These are phyloP conservation scores for Stenodema calcarata DNA, from an alignment of 2,888 invertebrate genomes.

Conservation along the genomic window DNA sequence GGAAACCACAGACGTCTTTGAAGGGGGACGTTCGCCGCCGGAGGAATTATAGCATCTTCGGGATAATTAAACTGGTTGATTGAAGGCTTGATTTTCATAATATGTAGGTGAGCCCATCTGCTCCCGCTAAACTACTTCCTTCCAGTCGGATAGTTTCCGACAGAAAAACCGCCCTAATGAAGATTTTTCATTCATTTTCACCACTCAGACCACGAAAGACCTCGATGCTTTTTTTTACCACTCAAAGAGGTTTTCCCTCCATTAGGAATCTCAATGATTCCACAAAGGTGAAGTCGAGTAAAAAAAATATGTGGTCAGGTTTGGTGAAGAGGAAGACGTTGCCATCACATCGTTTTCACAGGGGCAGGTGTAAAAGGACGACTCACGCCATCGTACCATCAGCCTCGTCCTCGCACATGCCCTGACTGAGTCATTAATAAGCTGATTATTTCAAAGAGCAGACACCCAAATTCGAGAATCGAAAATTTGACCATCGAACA, in stretches of 20 bases:
- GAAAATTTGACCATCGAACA: no score
- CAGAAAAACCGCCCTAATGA: background rate
- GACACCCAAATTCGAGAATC: no score
- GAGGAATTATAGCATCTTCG: background rate
- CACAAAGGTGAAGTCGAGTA: background rate
- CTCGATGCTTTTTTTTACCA: background rate
- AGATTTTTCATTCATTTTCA: background rate
- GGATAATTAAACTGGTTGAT: background rate
- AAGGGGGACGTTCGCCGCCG: background rate
- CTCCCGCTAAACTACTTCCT: background rate
- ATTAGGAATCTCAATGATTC: background rate
- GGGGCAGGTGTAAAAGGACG: background rate
- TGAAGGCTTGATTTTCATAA: background rate
- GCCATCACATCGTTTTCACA: background rate
- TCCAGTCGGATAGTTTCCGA: background rate
- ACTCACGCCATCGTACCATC: background rate
- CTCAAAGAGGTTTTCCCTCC: background rate
- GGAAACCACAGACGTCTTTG: background rate
- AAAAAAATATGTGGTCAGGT: background rate
- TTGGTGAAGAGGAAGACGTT: background rate
- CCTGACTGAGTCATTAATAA: no score
- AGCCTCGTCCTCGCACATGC: no score
- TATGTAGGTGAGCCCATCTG: background rate
- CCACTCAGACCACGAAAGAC: background rate
- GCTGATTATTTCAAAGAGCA: no score